Percentiles rank a stretch among this genome's conserved stretches.
Conservation (phyloP, 2,888 invertebrate genomes). For the Chydorus sphaericus region DNA sequence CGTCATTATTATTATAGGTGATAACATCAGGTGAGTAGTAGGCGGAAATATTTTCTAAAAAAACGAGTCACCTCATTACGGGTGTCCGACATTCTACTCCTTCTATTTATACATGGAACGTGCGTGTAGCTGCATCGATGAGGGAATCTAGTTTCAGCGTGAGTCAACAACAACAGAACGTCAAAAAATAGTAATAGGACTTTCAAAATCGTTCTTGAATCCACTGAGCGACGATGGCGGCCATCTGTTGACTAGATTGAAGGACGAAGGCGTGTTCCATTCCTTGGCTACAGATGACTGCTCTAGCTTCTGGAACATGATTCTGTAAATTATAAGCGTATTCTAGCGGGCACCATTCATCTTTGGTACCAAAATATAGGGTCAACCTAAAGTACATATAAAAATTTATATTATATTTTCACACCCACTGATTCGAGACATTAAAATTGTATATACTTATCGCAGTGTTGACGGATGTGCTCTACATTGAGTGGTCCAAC, state of each 20-base stretch:
- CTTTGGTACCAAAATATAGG: constrained; percentile 47
- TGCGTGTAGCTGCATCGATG: constrained; percentile 2
- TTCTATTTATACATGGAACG: no score
- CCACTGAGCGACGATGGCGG: constrained; percentile 20
- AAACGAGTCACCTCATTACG: no score
- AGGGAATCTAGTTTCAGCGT: constrained; percentile 1
- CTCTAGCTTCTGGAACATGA: constrained; percentile 43
- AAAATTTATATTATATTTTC: background rate
- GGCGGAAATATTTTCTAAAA: no score
- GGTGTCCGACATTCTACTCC: no score
- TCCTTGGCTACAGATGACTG: constrained; percentile 41
- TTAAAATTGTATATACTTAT: constrained; percentile 22
- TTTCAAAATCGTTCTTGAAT: constrained; percentile 7
- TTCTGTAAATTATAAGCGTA: constrained; percentile 50
- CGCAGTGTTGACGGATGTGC: constrained; percentile 30
- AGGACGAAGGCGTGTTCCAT: constrained; percentile 71
- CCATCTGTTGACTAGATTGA: constrained; percentile 27
- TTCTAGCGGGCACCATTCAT: constrained; percentile 66
- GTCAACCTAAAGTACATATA: constrained; percentile 5
- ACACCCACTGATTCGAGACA: background rate
- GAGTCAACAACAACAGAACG: background rate
- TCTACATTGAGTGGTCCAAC: constrained; percentile 51
- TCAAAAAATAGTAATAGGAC: background rate
- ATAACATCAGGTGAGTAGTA: no score
- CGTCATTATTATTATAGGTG: no score